Evolutionary conservation across 2,888 invertebrate genomes (phyloP), one percentile per base, ranked within the genome.

Genomic region (Synergus japonicus): DNA sequence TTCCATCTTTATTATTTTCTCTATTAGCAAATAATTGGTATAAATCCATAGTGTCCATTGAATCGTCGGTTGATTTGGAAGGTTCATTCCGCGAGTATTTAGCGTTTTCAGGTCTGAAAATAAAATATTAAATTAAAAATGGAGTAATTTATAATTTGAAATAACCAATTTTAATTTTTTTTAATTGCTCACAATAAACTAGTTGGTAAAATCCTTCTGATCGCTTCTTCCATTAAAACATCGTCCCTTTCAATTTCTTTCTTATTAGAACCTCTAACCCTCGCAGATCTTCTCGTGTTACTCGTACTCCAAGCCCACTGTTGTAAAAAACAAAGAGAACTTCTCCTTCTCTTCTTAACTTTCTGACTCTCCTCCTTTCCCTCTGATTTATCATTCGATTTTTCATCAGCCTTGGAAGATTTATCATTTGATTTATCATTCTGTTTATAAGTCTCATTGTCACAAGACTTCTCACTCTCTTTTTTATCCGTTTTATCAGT

Each of bases 291-390:
- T 81, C 90, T 89, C 84, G 89, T 90, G 77, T 85, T 90, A 82
- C 91, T 95, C 77, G 93, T 93, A 86, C 96, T 96, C 96, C 96
- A 96, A 76, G 96, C 96, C 96, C 96, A 96, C 85, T 96, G 95
- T 86, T 96, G 95, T 37, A 97, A 91, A 85, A 95, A 95, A 76
- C 95, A 95, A 15, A 96, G 92, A 46, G 96, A 95, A 91, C 96
- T 96, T 60, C 96, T 94, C 82, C 96, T 93, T n/a, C 96, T 93
- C 85, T 96, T 94, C 2, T 93, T 93, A 12, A 93, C 92, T 65
- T 92, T 91, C 86, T 94, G 94, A 80, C 93, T 93, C 46, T 92
- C 92, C 63, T 92, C 91, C 88, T 94, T 94, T 22, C 93, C 93
- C 15, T 90, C 89, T 49, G 82, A 85, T 60, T 90, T 87, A 8